A percentile compares a stretch with the other conserved stretches of the same genome.
phyloP scores from a whole-genome alignment of 2,888 invertebrate species.

The Desoria tigrina region DNA sequence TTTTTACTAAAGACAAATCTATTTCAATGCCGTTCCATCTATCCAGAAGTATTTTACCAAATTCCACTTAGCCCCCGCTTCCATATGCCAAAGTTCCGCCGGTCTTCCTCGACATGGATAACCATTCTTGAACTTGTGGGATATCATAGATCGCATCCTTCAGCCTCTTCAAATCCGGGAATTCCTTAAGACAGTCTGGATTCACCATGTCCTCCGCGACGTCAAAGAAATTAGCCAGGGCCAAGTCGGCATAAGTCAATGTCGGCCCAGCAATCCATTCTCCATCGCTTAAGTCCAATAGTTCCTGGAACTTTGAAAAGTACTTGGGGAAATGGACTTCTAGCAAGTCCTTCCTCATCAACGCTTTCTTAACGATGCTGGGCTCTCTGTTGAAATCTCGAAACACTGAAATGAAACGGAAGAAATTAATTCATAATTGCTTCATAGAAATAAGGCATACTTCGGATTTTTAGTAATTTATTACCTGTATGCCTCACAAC shows the following conservation, averaged over 20 bases:
- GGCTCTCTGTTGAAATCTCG: constrained; percentile 28
- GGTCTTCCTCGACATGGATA: background rate
- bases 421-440: background rate
- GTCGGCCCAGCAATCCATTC: constrained; percentile 62
- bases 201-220: constrained; percentile 63
- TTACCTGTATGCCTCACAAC: constrained; percentile 31
- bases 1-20: too few relatives aligned
- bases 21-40: too few relatives aligned
- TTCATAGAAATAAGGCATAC: too few relatives aligned
- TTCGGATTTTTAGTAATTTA: background rate
- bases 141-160: constrained; percentile 62
- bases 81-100: constrained; percentile 5
- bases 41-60: too few relatives aligned
- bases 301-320: constrained; percentile 31
- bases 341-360: constrained; percentile 30
- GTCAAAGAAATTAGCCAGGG: constrained; percentile 63
- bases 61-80: constrained; percentile 22
- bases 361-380: constrained; percentile 30
- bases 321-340: constrained; percentile 32
- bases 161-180: constrained; percentile 61
- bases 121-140: constrained; percentile 60
- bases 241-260: constrained; percentile 66
- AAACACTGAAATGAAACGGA: constrained; percentile 17
- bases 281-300: constrained; percentile 22
- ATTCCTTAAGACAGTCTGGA: constrained; percentile 60